Evolutionary conservation across 2,113 vertebrate species (phyloP), one percentile per base, ranked within the genome.

Genomic region (Pituophis catenifer): DNA sequence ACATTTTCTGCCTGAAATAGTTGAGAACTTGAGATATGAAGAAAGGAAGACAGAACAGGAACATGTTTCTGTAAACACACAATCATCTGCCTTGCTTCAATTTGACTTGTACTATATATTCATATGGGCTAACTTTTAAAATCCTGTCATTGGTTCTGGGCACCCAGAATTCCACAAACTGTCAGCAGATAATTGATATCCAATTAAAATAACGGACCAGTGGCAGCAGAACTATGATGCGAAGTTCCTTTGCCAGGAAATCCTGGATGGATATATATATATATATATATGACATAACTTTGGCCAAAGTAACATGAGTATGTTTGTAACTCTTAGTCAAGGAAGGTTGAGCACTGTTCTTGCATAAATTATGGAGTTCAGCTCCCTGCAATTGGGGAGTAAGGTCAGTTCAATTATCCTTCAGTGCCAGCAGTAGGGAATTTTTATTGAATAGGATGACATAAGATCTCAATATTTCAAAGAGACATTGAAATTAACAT

Each of bases 41-140:
- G 23, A 85, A 94, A 38, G 53, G 50, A 48, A 75, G 50, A 54
- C 87, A 65, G 89, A 88, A 90, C 65, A 94, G 58, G 90, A 91
- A 92, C 44, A 11, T 26, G 29, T 89, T 88, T 93, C 94, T 11
- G 0, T 90, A 55, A 95, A 53, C 52, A 54, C 90, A 89, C 65
- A 93, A 89, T 81, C 93, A 91, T n/a, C 88, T 12, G 12, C n/a
- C 15, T 88, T 87, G 88, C 92, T 6, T 4, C 24, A 86, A 81
- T 21, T 58, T 21, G 7, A 53, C 48, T 19, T 65, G 3, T 17
- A 13, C 81, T 53, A 59, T 87, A 92, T n/a, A 62, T 90, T 91
- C 29, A 75, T 50, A 3, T 75, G n/a, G n/a, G 50, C 38, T 89
- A 91, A 65, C 89, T 95, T 87, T 94, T 90, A 55, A 55, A 52